These are phyloP conservation scores for Xyrichtys novacula DNA, from an alignment of 2,797 vertebrate genomes.

Conservation along the genomic window DNA sequence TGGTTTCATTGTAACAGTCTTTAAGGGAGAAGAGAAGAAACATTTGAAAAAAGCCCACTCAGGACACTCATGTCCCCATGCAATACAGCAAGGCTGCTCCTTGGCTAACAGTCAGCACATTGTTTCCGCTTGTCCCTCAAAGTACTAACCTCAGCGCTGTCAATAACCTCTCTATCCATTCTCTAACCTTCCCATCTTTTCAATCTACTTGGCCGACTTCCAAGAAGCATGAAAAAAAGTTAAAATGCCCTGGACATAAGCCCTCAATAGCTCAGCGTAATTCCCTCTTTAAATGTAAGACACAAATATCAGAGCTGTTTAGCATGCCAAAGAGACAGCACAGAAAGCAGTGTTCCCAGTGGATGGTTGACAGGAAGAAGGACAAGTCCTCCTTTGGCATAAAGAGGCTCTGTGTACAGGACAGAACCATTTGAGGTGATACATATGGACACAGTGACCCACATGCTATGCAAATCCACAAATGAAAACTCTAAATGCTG, in stretches of 20 bases:
- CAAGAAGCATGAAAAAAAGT: constrained; percentile 73
- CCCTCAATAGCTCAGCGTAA: constrained; percentile 79
- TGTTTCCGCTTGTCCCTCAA: constrained; percentile 89
- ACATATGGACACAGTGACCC: constrained; percentile 30
- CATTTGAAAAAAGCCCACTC: constrained; percentile 69
- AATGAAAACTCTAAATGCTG: constrained; percentile 10
- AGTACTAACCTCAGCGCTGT: constrained; percentile 78
- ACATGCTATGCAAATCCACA: constrained; percentile 29
- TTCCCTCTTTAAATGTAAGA: constrained; percentile 83
- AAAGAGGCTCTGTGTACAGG: constrained; percentile 66
- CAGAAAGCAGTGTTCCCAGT: constrained; percentile 64
- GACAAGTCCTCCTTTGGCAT: constrained; percentile 68
- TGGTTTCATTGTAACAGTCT: constrained; percentile 81
- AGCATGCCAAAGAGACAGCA: constrained; percentile 80
- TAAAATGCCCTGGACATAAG: constrained; percentile 81
- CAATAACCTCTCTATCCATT: constrained; percentile 83
- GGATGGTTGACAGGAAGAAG: constrained; percentile 62
- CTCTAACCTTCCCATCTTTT: constrained; percentile 80
- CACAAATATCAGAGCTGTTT: constrained; percentile 83
- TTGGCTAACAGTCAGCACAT: constrained; percentile 88
- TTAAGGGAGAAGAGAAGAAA: constrained; percentile 68
- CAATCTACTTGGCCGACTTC: constrained; percentile 78
- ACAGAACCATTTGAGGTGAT: constrained; percentile 41
- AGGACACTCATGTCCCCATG: constrained; percentile 86
- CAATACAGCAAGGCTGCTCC: constrained; percentile 82